Evolutionary conservation across 2,113 vertebrate genomes (phyloP).

Genomic region (Lamprotornis superbus): DNA sequence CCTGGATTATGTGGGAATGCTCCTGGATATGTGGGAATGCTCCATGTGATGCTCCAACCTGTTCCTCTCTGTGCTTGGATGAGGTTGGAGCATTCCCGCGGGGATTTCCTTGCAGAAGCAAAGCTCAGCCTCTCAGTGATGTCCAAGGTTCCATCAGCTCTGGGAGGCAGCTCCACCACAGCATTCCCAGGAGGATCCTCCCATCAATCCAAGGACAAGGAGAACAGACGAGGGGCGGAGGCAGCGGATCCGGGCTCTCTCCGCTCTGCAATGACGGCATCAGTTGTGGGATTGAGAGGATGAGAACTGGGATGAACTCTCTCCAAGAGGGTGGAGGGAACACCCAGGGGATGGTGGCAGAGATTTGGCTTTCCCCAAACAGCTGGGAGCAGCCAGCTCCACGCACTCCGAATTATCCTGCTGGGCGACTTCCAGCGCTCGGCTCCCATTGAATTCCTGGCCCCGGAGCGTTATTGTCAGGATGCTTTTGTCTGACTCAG

Average conservation of each 20-base stretch:
- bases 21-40: fast-evolving
- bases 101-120: neutral
- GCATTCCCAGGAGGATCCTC: neutral
- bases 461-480: neutral
- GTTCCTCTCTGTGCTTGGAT: fast-evolving
- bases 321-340: neutral
- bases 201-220: fast-evolving
- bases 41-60: neutral
- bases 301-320: neutral
- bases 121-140: fast-evolving
- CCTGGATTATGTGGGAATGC: neutral
- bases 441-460: neutral
- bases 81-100: neutral
- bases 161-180: neutral
- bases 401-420: neutral
- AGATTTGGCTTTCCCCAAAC: neutral
- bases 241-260: neutral
- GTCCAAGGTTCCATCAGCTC: neutral
- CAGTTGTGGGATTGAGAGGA: neutral
- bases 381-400: neutral
- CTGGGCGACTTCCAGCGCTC: neutral
- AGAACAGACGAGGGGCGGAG: neutral
- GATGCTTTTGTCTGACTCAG: conserved; percentile 29
- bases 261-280: neutral
- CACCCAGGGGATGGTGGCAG: neutral